Conservation (phyloP, 2,888 invertebrate species). For the Apotomis capreana region DNA sequence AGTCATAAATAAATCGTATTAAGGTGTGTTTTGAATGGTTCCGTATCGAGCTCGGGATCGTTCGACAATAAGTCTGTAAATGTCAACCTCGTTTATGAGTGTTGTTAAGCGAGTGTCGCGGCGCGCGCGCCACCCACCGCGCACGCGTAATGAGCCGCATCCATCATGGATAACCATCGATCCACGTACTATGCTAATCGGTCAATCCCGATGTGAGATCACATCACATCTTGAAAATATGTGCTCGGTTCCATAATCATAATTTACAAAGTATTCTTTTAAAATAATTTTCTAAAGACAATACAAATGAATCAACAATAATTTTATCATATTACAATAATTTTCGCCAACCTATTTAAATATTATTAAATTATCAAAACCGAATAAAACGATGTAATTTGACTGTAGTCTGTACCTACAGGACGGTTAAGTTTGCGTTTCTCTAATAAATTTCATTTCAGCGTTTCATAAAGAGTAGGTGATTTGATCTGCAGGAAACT, state of each 20-base stretch:
- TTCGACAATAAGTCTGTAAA: conserved; percentile 68
- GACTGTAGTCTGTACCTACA: too few relatives aligned
- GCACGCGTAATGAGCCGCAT: conserved; percentile 71
- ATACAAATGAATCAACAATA: too few relatives aligned
- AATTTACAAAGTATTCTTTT: background rate
- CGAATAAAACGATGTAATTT: too few relatives aligned
- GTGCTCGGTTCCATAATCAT: background rate
- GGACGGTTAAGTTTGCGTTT: too few relatives aligned
- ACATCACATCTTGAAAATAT: background rate
- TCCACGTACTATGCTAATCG: conserved; percentile 51
- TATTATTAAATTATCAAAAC: too few relatives aligned
- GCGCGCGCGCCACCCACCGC: conserved; percentile 70
- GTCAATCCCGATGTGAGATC: conserved; percentile 6
- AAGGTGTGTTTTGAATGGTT: conserved; percentile 70
- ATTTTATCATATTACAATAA: too few relatives aligned
- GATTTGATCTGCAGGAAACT: too few relatives aligned
- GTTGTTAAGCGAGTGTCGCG: conserved; percentile 61
- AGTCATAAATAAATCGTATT: conserved; percentile 78
- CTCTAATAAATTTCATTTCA: too few relatives aligned
- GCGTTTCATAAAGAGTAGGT: too few relatives aligned
- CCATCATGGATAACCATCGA: conserved; percentile 75
- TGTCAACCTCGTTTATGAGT: conserved; percentile 69
- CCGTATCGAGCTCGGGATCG: conserved; percentile 69
- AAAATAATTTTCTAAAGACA: too few relatives aligned
- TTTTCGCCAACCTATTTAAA: too few relatives aligned